Conservation (phyloP, 2,888 invertebrate species). For the Ypsolopha scabrella region DNA sequence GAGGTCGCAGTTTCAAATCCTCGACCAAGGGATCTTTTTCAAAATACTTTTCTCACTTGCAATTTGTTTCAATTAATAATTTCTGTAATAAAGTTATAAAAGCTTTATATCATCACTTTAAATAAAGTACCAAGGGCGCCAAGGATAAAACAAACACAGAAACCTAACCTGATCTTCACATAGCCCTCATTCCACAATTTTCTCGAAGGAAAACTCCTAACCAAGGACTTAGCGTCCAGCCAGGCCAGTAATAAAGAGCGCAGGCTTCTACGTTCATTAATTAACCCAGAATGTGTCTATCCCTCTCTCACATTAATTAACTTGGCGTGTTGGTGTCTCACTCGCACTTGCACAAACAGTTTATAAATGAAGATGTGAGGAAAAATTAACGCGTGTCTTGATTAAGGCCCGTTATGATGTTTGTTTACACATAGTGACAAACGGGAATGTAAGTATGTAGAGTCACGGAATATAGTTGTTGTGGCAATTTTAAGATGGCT, state of each 20-base stretch:
- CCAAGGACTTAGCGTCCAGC: conserved; percentile 64
- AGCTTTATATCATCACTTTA: not conserved
- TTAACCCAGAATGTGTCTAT: conserved; percentile 57
- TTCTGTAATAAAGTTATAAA: no score
- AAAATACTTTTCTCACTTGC: no score
- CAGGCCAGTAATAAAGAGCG: conserved; percentile 70
- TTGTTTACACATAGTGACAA: no score
- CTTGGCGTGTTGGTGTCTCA: conserved; percentile 49
- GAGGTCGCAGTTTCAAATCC: no score
- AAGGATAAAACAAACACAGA: conserved; percentile 1
- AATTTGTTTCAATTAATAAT: no score
- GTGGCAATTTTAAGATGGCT: no score
- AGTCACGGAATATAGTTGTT: no score
- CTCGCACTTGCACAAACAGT: conserved; percentile 51
- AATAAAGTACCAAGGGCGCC: not conserved
- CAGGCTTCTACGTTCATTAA: conserved; percentile 72
- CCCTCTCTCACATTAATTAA: conserved; percentile 64
- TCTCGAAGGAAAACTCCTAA: conserved; percentile 61
- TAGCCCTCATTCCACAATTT: conserved; percentile 35
- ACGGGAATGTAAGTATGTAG: no score
- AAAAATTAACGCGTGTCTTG: conserved; percentile 64
- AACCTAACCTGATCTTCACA: conserved; percentile 8
- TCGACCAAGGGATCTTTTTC: no score
- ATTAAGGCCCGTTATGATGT: not conserved
- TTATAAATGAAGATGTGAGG: conserved; percentile 71